These are phyloP conservation scores for Napeogenes sylphis DNA, from an alignment of 2,888 invertebrate genomes.

Conservation along the genomic window DNA sequence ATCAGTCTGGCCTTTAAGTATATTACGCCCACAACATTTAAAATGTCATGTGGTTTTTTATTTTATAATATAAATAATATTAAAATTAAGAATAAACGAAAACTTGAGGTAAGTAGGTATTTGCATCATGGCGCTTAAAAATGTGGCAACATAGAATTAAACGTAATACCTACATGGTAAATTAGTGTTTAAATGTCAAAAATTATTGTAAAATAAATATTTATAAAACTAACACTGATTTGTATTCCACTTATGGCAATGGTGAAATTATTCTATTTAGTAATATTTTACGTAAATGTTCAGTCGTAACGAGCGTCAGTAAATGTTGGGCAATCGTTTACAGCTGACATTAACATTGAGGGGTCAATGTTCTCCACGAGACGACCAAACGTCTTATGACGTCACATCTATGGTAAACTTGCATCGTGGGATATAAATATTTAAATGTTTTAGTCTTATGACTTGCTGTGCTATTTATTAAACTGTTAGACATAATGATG, in stretches of 20 bases:
- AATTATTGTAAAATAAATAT: no score
- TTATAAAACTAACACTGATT: no score
- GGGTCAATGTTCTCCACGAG: conserved; percentile 57
- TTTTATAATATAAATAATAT: no score
- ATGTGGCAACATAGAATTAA: no score
- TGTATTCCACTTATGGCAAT: not conserved
- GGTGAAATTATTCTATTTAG: conserved; percentile 4
- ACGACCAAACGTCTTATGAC: conserved; percentile 38
- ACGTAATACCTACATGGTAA: no score
- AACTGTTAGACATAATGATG: not conserved
- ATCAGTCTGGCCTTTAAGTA: no score
- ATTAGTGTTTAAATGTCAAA: no score
- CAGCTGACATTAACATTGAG: conserved; percentile 67
- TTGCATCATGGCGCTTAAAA: no score
- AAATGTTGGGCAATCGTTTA: conserved; percentile 36
- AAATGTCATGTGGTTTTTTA: no score
- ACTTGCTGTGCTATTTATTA: not conserved
- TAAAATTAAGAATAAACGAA: no score
- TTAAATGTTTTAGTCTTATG: not conserved
- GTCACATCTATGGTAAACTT: conserved; percentile 2
- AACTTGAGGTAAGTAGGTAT: no score
- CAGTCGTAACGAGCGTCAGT: conserved; percentile 18
- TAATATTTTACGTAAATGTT: conserved; percentile 10
- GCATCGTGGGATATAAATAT: not conserved
- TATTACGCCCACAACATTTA: no score